Base-by-base conservation (phyloP, 2,797 vertebrate species). In the Anguilla obscura region DNA sequence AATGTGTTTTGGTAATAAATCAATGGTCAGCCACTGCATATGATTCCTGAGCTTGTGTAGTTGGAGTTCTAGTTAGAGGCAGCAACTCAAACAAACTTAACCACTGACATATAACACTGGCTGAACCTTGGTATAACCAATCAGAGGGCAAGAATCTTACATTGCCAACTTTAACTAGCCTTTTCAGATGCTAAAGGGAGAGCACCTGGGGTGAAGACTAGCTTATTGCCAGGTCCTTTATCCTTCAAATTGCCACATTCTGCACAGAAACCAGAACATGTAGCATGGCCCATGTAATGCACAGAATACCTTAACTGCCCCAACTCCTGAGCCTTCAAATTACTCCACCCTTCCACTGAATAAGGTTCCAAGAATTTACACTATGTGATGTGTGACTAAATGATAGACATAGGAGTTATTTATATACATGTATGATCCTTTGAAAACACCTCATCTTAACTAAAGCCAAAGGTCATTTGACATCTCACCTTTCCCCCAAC, bases 401-500 rank as follows among this genome's bases (percentile, higher is more conserved):
- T 80, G 18, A 48, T 48, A 21, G 14, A 18, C 36, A 63, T 85
- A 1, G 24, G 30, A 24, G 30, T 71, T 71, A 27, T 71, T 16
- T 1, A 60, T 58, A 24, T 84, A 18, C 36, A 86, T 3, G n/a
- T 52, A 87, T 12, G 56, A 3, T 56, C 69, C 36, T 24, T 54
- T 33, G 30, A 86, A 54, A 58, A 52, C 63, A 36, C 58, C 58
- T 50, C 36, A 71, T 84, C 33, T 36, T 50, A 21, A 50, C 36
- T 45, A 79, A 76, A 27, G 9, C 21, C 76, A 80, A 80, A 80
- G 6, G 6, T 48, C 40, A 3, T 48, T 21, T 60, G 82, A 88
- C n/a, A 27, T 88, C 90, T 93, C 95, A 99, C 98, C 98, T 99
- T 99, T 93, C 99, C 98, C 95, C 98, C 97, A 85, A 99, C 97